Conservation (phyloP, 2,797 vertebrate genomes). For the Botia almorhae region DNA sequence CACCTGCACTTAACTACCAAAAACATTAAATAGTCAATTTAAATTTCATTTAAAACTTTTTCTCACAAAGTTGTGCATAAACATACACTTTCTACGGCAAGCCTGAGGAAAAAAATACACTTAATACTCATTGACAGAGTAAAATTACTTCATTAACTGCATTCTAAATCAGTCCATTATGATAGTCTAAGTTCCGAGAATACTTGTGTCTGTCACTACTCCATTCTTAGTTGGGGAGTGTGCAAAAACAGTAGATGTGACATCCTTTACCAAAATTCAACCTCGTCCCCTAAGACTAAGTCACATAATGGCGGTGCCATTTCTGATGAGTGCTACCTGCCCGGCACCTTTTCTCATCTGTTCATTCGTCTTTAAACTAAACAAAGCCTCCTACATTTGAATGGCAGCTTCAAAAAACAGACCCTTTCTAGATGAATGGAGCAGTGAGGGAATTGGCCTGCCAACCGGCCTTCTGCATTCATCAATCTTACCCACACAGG, state of each 20-base stretch:
- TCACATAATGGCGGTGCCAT: constrained; percentile 27
- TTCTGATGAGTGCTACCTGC: constrained; percentile 52
- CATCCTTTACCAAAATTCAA: not conserved
- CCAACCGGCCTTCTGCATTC: constrained; percentile 54
- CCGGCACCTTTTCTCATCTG: constrained; percentile 47
- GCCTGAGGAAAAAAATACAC: too few species aligned
- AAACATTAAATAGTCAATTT: too few species aligned
- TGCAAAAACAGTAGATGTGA: not conserved
- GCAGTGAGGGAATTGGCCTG: constrained; percentile 56
- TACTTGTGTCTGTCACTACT: not conserved
- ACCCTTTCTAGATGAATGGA: constrained; percentile 52
- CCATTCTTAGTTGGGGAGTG: not conserved
- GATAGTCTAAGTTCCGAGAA: too few species aligned
- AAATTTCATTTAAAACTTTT: too few species aligned
- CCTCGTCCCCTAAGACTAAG: not conserved
- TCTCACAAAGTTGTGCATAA: too few species aligned
- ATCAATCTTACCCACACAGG: constrained; percentile 60
- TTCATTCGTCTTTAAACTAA: constrained; percentile 49
- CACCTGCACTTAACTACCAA: too few species aligned
- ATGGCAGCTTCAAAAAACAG: constrained; percentile 55
- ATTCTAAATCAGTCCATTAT: too few species aligned
- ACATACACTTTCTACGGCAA: too few species aligned
- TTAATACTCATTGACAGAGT: too few species aligned
- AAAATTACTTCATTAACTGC: too few species aligned
- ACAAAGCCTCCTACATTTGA: constrained; percentile 50